Evolutionary conservation across 2,888 invertebrate genomes (phyloP), one percentile per base, ranked within the genome.

Genomic region (Drosophila algonquin): DNA sequence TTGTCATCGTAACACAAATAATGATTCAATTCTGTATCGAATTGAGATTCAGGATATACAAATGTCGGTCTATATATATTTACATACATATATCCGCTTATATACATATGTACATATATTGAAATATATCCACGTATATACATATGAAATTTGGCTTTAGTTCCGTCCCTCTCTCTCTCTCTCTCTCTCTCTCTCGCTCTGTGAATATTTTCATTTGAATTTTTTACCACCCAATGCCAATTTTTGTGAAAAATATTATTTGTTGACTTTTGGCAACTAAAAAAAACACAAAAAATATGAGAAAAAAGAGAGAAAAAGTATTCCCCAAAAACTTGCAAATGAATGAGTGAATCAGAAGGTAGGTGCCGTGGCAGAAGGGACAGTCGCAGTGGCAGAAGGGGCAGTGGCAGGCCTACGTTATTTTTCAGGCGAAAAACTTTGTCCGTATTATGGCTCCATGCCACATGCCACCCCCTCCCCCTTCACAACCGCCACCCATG

Each of bases 161-260:
- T 40, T 14, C 50, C 21, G 12, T 14, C 4, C 21, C 16, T 1
- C 18, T 35, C 60, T 35, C 48, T 21, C 27, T 4, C 24, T 7
- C 35, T 16, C 18, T 10, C 12, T 14, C 18, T 14, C 21, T 10
- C 10, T 18, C 30, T 30, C 24, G 16, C 24, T 16, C 45, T 18
- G 58, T 24, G 73, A 27, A 77, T 82, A 86, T 88, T 88, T 88
- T 84, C 80, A 87, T 81, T 88, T 76, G 77, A 77, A 62, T 81
- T 81, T 81, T 79, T 72, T 79, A 51, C 72, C 67, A 63, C 61
- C 7, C 71, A 68, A 35, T 67, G 53, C 68, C 78, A 77, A 80
- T 80, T 85, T 84, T 85, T 86, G 81, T 86, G 76, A 75, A 88
- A 85, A 85, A 86, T 81, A 83, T 83, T 85, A 80, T 86, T 86